Conservation (phyloP, 2,797 vertebrate genomes). For the Strix occidentalis region DNA sequence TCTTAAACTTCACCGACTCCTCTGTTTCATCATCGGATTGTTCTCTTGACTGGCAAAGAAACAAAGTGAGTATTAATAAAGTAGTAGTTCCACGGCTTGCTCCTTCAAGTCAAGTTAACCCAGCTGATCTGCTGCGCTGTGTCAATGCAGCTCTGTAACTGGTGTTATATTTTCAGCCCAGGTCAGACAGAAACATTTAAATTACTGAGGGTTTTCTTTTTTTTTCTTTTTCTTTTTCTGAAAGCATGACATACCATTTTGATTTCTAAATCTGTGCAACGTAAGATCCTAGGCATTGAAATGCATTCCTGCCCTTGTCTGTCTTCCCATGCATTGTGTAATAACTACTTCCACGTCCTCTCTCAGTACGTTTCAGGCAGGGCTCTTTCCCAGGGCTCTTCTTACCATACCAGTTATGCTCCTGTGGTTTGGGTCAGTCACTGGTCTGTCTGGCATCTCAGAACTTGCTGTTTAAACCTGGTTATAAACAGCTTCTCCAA, state of each 20-base stretch:
- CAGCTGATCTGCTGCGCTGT: not conserved
- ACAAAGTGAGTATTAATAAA: conserved; percentile 74
- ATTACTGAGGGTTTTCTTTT: conserved; percentile 11
- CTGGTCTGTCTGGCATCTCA: conserved; percentile 73
- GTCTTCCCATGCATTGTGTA: conserved; percentile 40
- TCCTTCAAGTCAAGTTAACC: conserved; percentile 18
- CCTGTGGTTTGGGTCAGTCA: conserved; percentile 72
- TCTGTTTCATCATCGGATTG: conserved; percentile 97
- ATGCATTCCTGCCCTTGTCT: conserved; percentile 33
- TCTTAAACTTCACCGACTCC: conserved; percentile 96
- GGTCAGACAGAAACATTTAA: conserved; percentile 20
- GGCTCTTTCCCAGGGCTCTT: conserved; percentile 49
- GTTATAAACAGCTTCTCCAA: conserved; percentile 73
- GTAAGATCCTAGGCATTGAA: conserved; percentile 39
- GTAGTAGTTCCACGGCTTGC: not conserved
- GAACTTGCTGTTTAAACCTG: conserved; percentile 63
- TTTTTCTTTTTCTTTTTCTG: not conserved
- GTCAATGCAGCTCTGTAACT: not conserved
- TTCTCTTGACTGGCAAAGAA: conserved; percentile 89
- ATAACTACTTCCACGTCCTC: conserved; percentile 59
- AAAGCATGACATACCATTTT: conserved; percentile 69
- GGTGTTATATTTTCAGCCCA: conserved; percentile 26
- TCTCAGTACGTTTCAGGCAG: conserved; percentile 35
- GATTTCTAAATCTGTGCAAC: conserved; percentile 52
- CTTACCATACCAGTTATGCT: conserved; percentile 68